A percentile compares a stretch with the other conserved stretches of the same genome.
These are phyloP conservation scores for Phaonia tiefii DNA, from an alignment of 2,888 invertebrate species.

Conservation along the genomic window DNA sequence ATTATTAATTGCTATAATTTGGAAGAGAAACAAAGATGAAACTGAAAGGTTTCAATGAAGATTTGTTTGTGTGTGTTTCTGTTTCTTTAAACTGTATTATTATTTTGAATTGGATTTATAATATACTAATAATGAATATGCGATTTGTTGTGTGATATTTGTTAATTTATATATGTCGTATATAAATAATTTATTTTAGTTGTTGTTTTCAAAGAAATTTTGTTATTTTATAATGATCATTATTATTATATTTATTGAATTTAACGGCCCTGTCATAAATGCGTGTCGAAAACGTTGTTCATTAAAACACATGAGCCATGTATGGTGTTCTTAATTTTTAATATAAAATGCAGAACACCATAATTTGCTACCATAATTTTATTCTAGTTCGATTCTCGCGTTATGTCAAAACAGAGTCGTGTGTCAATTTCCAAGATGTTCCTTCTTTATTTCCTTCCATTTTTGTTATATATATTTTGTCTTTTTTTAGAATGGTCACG, in stretches of 20 bases:
- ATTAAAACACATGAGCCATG: no score
- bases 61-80: constrained; percentile 9
- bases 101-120: constrained; percentile 12
- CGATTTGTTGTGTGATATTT: constrained; percentile 7
- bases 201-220: constrained; percentile 11
- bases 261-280: no score
- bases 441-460: neutral
- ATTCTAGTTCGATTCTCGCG: no score
- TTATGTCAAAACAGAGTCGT: no score
- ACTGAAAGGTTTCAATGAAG: neutral
- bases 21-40: neutral
- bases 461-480: constrained; percentile 3
- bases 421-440: constrained; percentile 7
- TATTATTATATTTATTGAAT: no score
- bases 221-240: neutral
- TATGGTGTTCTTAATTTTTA: no score
- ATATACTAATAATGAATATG: constrained; percentile 34
- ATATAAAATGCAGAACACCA: no score
- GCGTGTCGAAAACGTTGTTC: no score
- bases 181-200: constrained; percentile 16
- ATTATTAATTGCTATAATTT: no score
- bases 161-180: constrained; percentile 20
- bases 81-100: constrained; percentile 27
- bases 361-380: no score
- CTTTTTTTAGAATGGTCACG: constrained; percentile 64